These are phyloP conservation scores for Gymnoscopelus braueri DNA, from an alignment of 2,797 vertebrate species.

Conservation along the genomic window DNA sequence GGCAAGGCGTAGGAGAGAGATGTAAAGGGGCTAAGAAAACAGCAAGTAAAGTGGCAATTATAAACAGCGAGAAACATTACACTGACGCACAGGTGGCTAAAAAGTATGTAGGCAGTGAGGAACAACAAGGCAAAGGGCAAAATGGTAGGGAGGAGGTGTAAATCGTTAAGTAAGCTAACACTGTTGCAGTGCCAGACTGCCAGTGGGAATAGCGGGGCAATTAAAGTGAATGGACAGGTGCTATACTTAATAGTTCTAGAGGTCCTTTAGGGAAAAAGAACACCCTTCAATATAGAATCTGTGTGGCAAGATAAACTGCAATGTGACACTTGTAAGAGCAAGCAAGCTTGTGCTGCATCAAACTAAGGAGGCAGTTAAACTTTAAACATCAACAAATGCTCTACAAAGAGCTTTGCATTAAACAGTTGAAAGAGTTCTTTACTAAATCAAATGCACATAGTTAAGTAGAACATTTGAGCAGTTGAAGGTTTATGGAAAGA, in stretches of 20 bases:
- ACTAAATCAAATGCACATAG: neutral
- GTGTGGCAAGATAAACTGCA: constrained; percentile 32
- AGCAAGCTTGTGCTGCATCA: neutral
- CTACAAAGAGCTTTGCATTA: neutral
- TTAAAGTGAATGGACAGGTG: constrained; percentile 43
- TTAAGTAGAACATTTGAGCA: neutral
- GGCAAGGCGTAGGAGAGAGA: constrained; percentile 37
- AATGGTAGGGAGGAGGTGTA: constrained; percentile 25
- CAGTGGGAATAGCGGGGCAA: constrained; percentile 56
- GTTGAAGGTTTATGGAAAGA: neutral
- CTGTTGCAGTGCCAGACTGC: constrained; percentile 21
- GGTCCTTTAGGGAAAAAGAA: constrained; percentile 53
- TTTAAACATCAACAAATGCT: constrained; percentile 16
- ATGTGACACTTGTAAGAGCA: constrained; percentile 4
- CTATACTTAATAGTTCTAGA: constrained; percentile 41
- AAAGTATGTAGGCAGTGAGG: constrained; percentile 24
- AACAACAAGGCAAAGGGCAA: constrained; percentile 30
- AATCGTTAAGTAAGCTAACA: constrained; percentile 34
- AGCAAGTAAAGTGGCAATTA: constrained; percentile 66
- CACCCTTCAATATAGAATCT: constrained; percentile 48
- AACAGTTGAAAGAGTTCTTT: neutral
- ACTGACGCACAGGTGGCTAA: constrained; percentile 38
- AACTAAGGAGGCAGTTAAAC: constrained; percentile 13
- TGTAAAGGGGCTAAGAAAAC: constrained; percentile 42
- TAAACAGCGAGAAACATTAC: constrained; percentile 47